phyloP scores from a whole-genome alignment of 1,140 invertebrate genomes.

The Halyomorpha halys region DNA sequence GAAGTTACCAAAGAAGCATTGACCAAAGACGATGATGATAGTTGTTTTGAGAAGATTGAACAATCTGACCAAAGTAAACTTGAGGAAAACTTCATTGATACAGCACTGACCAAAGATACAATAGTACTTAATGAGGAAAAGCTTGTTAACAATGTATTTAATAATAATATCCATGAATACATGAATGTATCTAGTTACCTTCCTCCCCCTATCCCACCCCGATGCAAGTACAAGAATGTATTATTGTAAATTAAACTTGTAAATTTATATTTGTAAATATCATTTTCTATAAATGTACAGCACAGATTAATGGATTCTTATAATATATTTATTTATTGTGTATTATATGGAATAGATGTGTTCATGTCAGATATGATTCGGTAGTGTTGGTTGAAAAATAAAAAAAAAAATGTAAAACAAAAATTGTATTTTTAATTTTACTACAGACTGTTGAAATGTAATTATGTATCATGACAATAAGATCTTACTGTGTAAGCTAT shows the following conservation, averaged over 20 bases:
- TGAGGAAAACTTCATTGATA: conserved; percentile 11
- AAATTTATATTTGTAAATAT: too few relatives aligned
- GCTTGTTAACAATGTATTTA: neutral
- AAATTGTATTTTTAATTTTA: too few relatives aligned
- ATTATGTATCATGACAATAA: too few relatives aligned
- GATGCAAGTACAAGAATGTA: conserved; percentile 23
- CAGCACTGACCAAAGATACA: conserved; percentile 20
- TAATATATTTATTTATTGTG: too few relatives aligned
- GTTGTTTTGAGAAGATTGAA: conserved; percentile 10
- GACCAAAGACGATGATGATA: conserved; percentile 9
- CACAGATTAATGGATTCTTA: too few relatives aligned
- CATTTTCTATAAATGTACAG: too few relatives aligned
- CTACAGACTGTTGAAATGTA: too few relatives aligned
- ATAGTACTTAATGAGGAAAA: conserved; percentile 4
- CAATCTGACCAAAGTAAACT: neutral
- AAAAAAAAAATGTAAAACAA: too few relatives aligned
- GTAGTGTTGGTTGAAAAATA: too few relatives aligned
- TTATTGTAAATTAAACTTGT: conserved; percentile 15
- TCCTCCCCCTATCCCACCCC: conserved; percentile 20
- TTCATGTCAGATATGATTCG: too few relatives aligned
- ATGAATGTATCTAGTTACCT: conserved; percentile 21
- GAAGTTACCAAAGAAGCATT: neutral
- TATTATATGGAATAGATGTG: too few relatives aligned
- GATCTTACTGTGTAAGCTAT: too few relatives aligned
- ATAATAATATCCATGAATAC: conserved; percentile 15